Base-by-base conservation (phyloP, 2,888 invertebrate species). In the Drosophila fulvimacula region DNA sequence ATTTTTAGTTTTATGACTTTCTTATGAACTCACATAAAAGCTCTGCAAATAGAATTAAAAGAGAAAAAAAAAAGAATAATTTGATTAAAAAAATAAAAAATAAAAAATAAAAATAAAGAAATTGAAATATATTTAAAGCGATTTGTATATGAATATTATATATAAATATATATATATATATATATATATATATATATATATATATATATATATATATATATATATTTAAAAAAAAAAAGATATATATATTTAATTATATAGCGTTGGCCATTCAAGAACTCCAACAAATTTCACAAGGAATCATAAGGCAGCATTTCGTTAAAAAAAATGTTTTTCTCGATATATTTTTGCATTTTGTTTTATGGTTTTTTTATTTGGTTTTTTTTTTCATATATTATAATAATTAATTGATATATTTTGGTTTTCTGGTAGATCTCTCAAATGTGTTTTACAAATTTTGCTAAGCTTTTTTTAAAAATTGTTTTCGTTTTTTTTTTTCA, bases 241-340 rank as follows among this genome's bases (percentile, higher is more conserved):
- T 59, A 52, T 64, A 60, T 27, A 63, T 34, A 34, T 34, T 10
- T 71, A 67, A 63, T 68, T 57, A 34, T 49, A 73, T 69, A 71
- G 73, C 19, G 53, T 55, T 76, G 72, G 55, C 55, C 57, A 63
- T 62, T 69, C 64, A 69, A 79, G 61, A 72, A 78, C 46, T 61
- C 73, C 85, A 88, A 77, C 78, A 75, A 79, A 84, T 85, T 87
- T 90, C 90, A 91, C 90, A 90, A 91, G 90, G 90, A 90, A 90
- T 87, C 83, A 88, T 90, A 90, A 90, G 91, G 91, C 90, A 90
- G 90, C 90, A 82, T 84, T 88, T 88, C 78, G 76, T 83, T 56
- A 38, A 55, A 30, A 65, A 69, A 48, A 46, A 38, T 46, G 6
- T 32, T 36, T 21, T 27, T 27, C 27, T 0, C 13, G 10, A 10